These are phyloP conservation scores for Spilogale gracilis DNA, from an alignment of 2,113 vertebrate species.

Conservation along the genomic window DNA sequence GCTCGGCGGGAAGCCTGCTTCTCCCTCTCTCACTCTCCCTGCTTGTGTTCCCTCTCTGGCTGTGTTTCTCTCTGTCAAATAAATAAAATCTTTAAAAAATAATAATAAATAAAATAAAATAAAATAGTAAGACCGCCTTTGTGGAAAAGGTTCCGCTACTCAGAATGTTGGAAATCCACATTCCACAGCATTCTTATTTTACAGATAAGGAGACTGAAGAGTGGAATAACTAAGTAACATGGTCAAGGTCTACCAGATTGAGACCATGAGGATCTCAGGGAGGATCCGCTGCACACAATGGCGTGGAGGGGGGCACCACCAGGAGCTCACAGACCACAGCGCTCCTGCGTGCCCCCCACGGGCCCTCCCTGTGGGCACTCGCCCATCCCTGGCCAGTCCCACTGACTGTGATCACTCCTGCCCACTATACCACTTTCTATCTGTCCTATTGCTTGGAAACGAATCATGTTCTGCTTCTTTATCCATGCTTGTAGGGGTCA, in stretches of 20 bases:
- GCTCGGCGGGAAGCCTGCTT: too few species aligned
- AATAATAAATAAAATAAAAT: too few species aligned
- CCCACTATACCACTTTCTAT: not conserved
- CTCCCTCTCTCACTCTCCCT: too few species aligned
- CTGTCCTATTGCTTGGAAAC: not conserved
- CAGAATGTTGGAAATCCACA: not conserved
- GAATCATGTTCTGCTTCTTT: not conserved
- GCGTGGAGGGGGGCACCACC: accelerated
- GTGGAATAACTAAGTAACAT: not conserved
- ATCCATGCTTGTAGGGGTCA: not conserved
- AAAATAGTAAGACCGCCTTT: not conserved
- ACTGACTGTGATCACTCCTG: not conserved
- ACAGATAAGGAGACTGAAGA: not conserved
- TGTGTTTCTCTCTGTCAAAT: too few species aligned
- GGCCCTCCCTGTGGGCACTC: not conserved
- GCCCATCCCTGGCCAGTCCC: not conserved
- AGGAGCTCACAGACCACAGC: not conserved
- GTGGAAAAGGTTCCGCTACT: not conserved
- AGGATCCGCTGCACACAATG: not conserved
- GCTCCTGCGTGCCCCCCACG: not conserved
- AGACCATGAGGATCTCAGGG: not conserved
- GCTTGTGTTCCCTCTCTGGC: too few species aligned
- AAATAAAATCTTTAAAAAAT: too few species aligned
- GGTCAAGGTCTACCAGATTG: not conserved
- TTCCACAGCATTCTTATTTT: not conserved